These are phyloP conservation scores for Apostichopus japonicus DNA, from an alignment of 35 echinoderm and acorn worm genomes.

Conservation along the genomic window DNA sequence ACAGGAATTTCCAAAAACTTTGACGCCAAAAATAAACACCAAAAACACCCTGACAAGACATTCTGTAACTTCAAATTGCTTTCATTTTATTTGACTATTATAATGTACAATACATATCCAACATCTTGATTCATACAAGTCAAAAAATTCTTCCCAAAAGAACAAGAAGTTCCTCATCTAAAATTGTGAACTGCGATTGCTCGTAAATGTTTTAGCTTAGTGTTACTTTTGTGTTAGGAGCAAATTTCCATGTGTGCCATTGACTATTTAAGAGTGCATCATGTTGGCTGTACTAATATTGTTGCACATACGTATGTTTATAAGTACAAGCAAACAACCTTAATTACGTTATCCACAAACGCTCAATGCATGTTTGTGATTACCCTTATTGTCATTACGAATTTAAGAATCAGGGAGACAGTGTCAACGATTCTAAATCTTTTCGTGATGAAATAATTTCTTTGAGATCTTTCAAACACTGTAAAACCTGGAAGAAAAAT, in stretches of 20 bases:
- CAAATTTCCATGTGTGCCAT: not conserved
- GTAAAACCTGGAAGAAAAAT: no score
- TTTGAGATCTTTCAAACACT: no score
- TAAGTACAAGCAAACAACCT: no score
- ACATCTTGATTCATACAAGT: not conserved
- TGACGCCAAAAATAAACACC: not conserved
- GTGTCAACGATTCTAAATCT: no score
- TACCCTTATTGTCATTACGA: no score
- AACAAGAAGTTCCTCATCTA: not conserved
- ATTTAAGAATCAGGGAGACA: no score
- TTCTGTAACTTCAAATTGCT: not conserved
- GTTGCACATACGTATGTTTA: no score
- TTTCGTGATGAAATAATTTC: no score
- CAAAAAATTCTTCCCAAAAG: not conserved
- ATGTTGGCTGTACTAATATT: not conserved
- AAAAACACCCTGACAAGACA: not conserved
- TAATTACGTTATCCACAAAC: no score
- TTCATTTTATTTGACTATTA: not conserved
- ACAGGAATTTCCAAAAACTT: no score
- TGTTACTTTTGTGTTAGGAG: not conserved
- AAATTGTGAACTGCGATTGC: not conserved
- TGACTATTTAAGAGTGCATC: not conserved
- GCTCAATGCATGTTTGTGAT: no score
- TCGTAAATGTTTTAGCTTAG: not conserved
- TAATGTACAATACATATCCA: not conserved